A percentile compares a stretch with the other conserved stretches of the same genome.
Evolutionary conservation across 2,888 invertebrate species (phyloP).

Genomic region (Abrostola tripartita): DNA sequence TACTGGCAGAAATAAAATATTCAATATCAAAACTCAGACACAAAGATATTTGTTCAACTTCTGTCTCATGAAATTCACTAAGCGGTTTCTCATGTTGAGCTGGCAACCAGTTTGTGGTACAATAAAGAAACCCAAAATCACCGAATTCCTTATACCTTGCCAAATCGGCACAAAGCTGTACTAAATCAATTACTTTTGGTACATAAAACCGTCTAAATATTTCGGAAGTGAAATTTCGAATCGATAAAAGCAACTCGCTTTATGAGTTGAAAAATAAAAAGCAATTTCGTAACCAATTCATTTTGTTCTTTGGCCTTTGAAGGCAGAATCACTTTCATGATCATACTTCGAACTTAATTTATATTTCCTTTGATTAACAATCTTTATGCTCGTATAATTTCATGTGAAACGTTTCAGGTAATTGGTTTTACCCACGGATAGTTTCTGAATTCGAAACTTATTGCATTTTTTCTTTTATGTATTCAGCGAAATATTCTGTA

Average conservation of each 20-base stretch:
- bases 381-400: too few relatives aligned
- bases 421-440: too few relatives aligned
- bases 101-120: not conserved
- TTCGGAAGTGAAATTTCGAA: slow-evolving; percentile 2
- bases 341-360: too few relatives aligned
- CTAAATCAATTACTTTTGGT: slow-evolving; percentile 44
- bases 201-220: slow-evolving; percentile 24
- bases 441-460: too few relatives aligned
- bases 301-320: too few relatives aligned
- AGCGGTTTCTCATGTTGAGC: not conserved
- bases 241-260: not conserved
- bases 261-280: not conserved
- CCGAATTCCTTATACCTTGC: slow-evolving; percentile 24
- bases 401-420: too few relatives aligned
- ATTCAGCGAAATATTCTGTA: too few relatives aligned
- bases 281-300: too few relatives aligned
- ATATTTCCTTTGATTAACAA: too few relatives aligned
- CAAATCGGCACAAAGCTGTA: slow-evolving; percentile 41
- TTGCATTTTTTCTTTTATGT: too few relatives aligned
- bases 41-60: not conserved
- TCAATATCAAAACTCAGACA: not conserved
- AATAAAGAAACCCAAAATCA: not conserved
- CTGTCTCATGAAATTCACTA: not conserved
- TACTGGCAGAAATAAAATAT: too few relatives aligned
- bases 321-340: too few relatives aligned